Evolutionary conservation across 1,140 invertebrate genomes (phyloP).

Genomic region (Venustaconcha ellipsiformis): DNA sequence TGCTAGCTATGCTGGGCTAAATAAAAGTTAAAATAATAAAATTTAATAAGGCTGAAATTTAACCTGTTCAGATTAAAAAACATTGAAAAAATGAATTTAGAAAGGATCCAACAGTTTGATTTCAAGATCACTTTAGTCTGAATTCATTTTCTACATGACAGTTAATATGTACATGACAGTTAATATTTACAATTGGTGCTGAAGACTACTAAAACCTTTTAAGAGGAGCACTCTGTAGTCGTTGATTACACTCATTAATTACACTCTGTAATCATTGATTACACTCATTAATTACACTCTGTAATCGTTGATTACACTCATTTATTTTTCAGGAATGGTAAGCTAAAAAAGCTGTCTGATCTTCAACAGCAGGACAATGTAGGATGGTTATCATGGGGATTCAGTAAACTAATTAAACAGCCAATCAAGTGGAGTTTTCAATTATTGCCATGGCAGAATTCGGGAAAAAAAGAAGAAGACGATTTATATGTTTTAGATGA

Average conservation of each 20-base stretch:
- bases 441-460: constrained; percentile 17
- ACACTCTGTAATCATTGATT: too few species aligned
- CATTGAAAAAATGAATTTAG: neutral
- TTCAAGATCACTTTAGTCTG: too few species aligned
- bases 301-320: neutral
- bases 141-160: neutral
- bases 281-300: too few species aligned
- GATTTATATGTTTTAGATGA: constrained; percentile 36
- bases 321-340: constrained; percentile 36
- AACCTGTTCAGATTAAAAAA: neutral
- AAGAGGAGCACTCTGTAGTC: neutral
- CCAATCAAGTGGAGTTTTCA: constrained; percentile 44
- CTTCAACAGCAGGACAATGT: constrained; percentile 14
- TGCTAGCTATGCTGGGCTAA: too few species aligned
- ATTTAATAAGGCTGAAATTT: neutral
- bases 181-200: too few species aligned
- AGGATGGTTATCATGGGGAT: constrained; percentile 50
- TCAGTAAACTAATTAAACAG: constrained; percentile 43
- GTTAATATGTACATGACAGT: neutral
- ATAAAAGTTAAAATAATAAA: neutral
- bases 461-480: too few species aligned
- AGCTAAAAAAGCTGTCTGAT: constrained; percentile 37
- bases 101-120: too few species aligned
- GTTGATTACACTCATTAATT: too few species aligned
- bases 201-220: neutral